Base-by-base conservation (phyloP, 2,113 vertebrate species). In the Columba janthina region DNA sequence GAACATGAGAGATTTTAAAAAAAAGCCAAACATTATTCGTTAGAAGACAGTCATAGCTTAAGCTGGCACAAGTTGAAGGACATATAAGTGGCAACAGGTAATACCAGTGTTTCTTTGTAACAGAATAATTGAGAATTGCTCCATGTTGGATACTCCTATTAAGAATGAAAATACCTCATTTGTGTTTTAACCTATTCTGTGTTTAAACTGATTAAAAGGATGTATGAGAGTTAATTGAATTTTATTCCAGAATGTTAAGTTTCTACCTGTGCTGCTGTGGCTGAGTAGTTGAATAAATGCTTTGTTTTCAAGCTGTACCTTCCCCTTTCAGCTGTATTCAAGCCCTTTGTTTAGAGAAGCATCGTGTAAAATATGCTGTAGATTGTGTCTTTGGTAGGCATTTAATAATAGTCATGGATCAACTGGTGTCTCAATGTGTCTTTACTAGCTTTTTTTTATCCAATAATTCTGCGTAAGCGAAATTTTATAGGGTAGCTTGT, bases 391-490 rank as follows among this genome's bases (percentile, higher is more conserved):
- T 94, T 51, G 36, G 61, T 34, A 89, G 66, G 86, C 79, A 72
- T 94, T 93, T 87, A 77, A 80, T 88, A 89, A 73, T 90, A 93
- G 82, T 66, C 0, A 0, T 58, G 82, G 77, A 88, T 81, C 69
- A 88, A 32, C 70, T 65, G 40, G 36, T 86, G 57, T 56, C 75
- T 93, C 44, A 19, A 7, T 85, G 40, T 71, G 54, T 69, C 84
- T 93, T 85, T 36, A 67, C 34, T 83, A 62, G 22, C 61, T 80
- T 93, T 90, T 88, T 93, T 94, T 90, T 83, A 78, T 85, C 77
- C 44, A 70, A 82, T 75, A 93, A 74, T 80, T 80, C 74, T 70
- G 25, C 76, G 46, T 31, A 88, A 95, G 72, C 65, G 58, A 66
- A 89, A 70, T 88, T 95, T 89, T 81, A 21, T 87, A 54, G 75